Conservation (phyloP, 2,888 invertebrate genomes). For the Coenonympha arcania region DNA sequence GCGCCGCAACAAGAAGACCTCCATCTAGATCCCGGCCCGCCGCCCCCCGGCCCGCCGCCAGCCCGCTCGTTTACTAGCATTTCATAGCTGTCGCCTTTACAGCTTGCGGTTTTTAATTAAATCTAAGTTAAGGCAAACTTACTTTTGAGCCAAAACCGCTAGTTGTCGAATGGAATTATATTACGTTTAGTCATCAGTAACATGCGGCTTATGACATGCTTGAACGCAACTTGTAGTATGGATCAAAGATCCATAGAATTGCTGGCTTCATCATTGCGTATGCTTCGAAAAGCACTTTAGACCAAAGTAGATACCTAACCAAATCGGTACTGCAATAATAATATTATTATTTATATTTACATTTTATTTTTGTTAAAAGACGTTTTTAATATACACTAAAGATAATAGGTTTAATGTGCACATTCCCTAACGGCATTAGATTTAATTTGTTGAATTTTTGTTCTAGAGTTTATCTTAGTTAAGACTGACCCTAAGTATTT, state of each 20-base stretch:
- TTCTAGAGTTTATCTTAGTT: conserved; percentile 71
- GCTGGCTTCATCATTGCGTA: no score
- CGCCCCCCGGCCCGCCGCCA: no score
- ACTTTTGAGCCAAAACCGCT: no score
- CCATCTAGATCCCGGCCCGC: conserved; percentile 30
- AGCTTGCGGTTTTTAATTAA: no score
- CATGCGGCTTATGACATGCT: no score
- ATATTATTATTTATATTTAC: conserved; percentile 65
- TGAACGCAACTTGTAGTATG: no score
- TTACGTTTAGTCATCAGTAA: no score
- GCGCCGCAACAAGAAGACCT: conserved; percentile 64
- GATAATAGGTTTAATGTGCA: conserved; percentile 62
- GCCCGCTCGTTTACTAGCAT: no score
- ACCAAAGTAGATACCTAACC: conserved; percentile 72
- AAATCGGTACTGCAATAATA: conserved; percentile 72
- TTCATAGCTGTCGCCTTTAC: no score
- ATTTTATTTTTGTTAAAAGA: conserved; percentile 57
- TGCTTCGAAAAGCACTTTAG: conserved; percentile 36
- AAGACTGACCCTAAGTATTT: conserved; percentile 71
- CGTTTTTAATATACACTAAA: conserved; percentile 62
- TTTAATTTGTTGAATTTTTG: conserved; percentile 67
- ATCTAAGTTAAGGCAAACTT: no score
- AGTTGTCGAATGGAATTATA: no score
- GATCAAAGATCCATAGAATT: no score
- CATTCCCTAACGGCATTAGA: conserved; percentile 69